Evolutionary conservation across 2,113 vertebrate species (phyloP).

Genomic region (Pseudorasbora parva): DNA sequence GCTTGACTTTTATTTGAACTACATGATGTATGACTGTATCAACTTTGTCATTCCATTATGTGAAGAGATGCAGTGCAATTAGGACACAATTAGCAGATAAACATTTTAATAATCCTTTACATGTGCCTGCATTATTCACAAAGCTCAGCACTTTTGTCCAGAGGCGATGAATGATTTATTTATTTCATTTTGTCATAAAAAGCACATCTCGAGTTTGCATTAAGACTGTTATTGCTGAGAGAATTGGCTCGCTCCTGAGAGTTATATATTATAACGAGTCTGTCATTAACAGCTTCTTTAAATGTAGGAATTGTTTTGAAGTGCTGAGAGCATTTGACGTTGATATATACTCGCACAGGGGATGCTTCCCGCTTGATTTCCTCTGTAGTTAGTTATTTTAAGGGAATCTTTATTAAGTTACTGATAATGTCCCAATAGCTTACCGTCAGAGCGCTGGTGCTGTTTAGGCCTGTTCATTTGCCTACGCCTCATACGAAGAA

Average conservation of each 20-base stretch:
- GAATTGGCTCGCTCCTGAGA: slow-evolving; percentile 18
- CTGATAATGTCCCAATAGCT: slow-evolving; percentile 18
- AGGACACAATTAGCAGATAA: slow-evolving; percentile 54
- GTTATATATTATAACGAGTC: not conserved
- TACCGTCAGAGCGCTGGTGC: not conserved
- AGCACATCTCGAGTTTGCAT: slow-evolving; percentile 34
- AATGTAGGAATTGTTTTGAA: slow-evolving; percentile 31
- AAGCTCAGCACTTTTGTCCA: slow-evolving; percentile 45
- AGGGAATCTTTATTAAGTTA: slow-evolving; percentile 33
- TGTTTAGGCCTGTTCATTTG: not conserved
- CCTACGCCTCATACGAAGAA: slow-evolving; percentile 1
- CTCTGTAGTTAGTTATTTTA: slow-evolving; percentile 19
- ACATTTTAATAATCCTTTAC: slow-evolving; percentile 55
- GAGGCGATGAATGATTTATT: slow-evolving; percentile 55
- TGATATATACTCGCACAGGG: not conserved
- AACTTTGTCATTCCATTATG: slow-evolving; percentile 21
- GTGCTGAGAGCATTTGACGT: not conserved
- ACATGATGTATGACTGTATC: slow-evolving; percentile 6
- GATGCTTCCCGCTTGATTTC: slow-evolving; percentile 1
- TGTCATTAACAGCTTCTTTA: slow-evolving; percentile 39
- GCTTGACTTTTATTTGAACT: slow-evolving; percentile 36
- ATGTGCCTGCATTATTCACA: slow-evolving; percentile 57
- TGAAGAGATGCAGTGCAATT: slow-evolving; percentile 47
- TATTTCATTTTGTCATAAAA: slow-evolving; percentile 55
- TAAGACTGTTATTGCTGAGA: slow-evolving; percentile 32